A percentile compares a stretch with the other conserved stretches of the same genome.
These are phyloP conservation scores for Lerema accius DNA, from an alignment of 1,140 invertebrate species.

Conservation along the genomic window DNA sequence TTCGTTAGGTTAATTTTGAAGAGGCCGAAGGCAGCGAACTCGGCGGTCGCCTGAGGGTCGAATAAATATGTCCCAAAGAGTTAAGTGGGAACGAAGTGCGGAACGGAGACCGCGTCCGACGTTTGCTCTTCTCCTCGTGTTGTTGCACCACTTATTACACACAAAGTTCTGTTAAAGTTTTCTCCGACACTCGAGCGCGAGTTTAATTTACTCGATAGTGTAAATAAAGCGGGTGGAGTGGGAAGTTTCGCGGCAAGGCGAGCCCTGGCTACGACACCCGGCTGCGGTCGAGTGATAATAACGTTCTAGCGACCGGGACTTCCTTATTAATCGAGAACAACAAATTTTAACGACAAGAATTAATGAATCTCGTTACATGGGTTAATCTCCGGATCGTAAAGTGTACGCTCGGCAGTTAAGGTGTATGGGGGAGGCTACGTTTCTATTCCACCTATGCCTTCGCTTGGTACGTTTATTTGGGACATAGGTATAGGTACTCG, in stretches of 20 bases:
- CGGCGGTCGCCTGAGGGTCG: conserved; percentile 77
- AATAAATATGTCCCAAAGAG: conserved; percentile 83
- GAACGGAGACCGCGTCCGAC: conserved; percentile 78
- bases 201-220: conserved; percentile 84
- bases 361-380: conserved; percentile 84
- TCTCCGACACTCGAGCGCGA: conserved; percentile 79
- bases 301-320: conserved; percentile 71
- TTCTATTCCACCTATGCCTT: conserved; percentile 30
- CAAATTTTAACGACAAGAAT: conserved; percentile 84
- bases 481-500: neutral
- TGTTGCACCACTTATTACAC: conserved; percentile 83
- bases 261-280: conserved; percentile 57
- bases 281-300: conserved; percentile 79
- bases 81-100: conserved; percentile 79
- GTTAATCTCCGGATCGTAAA: conserved; percentile 83
- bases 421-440: conserved; percentile 56
- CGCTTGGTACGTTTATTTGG: conserved; percentile 11
- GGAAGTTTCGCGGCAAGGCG: conserved; percentile 71
- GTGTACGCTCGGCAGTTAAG: conserved; percentile 76
- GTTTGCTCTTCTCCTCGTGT: conserved; percentile 82
- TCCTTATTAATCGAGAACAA: conserved; percentile 84
- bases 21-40: conserved; percentile 54
- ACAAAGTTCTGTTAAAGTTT: conserved; percentile 82
- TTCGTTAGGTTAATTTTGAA: conserved; percentile 77
- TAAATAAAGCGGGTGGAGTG: conserved; percentile 82